Base-by-base conservation (phyloP, 2,113 vertebrate species). In the Menura novaehollandiae region DNA sequence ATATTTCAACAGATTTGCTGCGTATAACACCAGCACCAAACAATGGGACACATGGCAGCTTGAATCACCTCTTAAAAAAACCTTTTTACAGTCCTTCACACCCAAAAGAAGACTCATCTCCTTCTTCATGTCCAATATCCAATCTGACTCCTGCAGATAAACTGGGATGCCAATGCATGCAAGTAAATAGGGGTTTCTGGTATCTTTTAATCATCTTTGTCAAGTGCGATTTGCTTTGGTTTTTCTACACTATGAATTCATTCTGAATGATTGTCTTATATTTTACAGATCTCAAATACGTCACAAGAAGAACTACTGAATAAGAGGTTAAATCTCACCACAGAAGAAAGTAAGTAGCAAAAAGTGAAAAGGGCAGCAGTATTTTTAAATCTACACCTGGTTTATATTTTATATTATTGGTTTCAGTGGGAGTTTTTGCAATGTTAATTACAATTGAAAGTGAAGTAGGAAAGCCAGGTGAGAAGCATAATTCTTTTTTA, bases 21-120 rank as follows among this genome's bases (percentile, higher is more conserved):
- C 97, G 5, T 22, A 98, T 99, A 85, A 59, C 96, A 30, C 99
- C 99, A 27, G 97, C 99, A 91, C 98, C 98, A 43, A 99, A 99
- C 98, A 99, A 99, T 16, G 99, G 99, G 46, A 99, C 99, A 10
- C 99, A 99, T 10, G 99, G 99, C 53, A 99, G 99, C 86, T 98
- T 99, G 91, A 99, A 99, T 95, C 99, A 99, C 89, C 98, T 99
- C 64, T 95, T 99, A 87, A 98, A 96, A 95, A 79, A 6, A 5
- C 99, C 99, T 5, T 74, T 97, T 76, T 95, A 98, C 95, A 83
- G 11, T 16, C 99, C 99, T 3, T 96, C 97, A 21, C 96, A 98
- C 85, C 97, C 98, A 10, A 82, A 97, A 4, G 99, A 99, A 96
- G 93, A 98, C 43, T 99, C 99, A 13, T 35, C 59, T 17, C 91